phyloP scores from a whole-genome alignment of 1,140 invertebrate species.

The Heliconius hewitsoni region DNA sequence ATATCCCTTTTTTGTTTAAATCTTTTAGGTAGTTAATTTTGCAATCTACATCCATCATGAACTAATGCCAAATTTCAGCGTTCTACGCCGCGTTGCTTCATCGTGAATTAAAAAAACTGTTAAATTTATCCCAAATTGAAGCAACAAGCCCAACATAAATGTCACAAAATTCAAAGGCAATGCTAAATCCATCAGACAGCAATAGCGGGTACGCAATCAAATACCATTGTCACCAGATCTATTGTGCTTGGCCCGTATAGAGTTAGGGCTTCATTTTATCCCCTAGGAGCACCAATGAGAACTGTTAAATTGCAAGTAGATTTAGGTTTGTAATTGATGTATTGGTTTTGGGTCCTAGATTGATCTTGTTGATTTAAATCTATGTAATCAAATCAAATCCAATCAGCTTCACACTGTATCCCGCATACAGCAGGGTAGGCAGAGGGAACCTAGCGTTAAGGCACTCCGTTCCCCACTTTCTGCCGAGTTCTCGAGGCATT shows the following conservation, averaged over 20 bases:
- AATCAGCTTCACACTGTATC: too few species aligned
- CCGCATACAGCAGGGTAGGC: too few species aligned
- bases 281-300: not conserved
- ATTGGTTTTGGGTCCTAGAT: not conserved
- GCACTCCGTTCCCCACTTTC: too few species aligned
- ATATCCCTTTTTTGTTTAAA: too few species aligned
- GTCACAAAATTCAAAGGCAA: not conserved
- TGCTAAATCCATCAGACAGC: not conserved
- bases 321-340: not conserved
- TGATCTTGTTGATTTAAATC: conserved; percentile 1
- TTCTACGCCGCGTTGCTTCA: too few species aligned
- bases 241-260: not conserved
- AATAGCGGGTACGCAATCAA: not conserved
- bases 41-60: too few species aligned
- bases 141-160: not conserved
- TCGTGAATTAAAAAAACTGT: too few species aligned
- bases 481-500: too few species aligned
- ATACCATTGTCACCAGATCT: conserved; percentile 2
- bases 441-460: too few species aligned
- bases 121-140: not conserved
- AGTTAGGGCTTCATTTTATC: not conserved
- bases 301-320: conserved; percentile 2
- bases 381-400: not conserved
- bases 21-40: too few species aligned
- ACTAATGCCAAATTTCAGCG: too few species aligned